Percentiles rank a stretch among this genome's conserved stretches.
These are phyloP conservation scores for Nesoenas mayeri DNA, from an alignment of 2,113 vertebrate genomes.

Conservation along the genomic window DNA sequence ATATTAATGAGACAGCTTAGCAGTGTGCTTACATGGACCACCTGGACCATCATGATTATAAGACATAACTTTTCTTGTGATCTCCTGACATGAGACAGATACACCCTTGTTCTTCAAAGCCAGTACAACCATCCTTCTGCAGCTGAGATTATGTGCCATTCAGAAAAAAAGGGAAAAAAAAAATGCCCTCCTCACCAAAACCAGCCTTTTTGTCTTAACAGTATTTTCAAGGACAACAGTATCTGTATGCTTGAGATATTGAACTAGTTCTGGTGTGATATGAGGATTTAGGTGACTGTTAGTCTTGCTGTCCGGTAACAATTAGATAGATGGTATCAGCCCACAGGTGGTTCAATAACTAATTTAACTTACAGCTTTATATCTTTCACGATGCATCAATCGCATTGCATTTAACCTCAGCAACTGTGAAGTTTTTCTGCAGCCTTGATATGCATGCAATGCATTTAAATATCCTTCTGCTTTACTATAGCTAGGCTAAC, in stretches of 20 bases:
- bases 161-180: not conserved
- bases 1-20: not conserved
- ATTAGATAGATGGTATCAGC: not conserved
- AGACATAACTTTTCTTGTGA: too few relatives aligned
- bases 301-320: not conserved
- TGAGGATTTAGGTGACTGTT: slow-evolving; percentile 53
- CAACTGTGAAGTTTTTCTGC: not conserved
- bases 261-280: not conserved
- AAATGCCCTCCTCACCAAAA: not conserved
- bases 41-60: not conserved
- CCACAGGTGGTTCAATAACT: slow-evolving; percentile 71
- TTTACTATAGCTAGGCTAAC: not conserved
- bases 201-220: not conserved
- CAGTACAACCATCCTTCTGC: not conserved
- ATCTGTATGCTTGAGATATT: not conserved
- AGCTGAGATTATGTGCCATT: not conserved
- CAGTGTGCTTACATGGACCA: not conserved
- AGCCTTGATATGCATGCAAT: not conserved
- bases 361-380: slow-evolving; percentile 69
- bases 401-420: slow-evolving; percentile 1
- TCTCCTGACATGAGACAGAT: not conserved
- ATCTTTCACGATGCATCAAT: slow-evolving; percentile 57
- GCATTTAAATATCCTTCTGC: not conserved
- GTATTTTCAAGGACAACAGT: not conserved
- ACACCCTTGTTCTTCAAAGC: not conserved